A percentile compares a stretch with the other conserved stretches of the same genome.
Evolutionary conservation across 2,888 invertebrate genomes (phyloP).

Genomic region (Agrochola macilenta): DNA sequence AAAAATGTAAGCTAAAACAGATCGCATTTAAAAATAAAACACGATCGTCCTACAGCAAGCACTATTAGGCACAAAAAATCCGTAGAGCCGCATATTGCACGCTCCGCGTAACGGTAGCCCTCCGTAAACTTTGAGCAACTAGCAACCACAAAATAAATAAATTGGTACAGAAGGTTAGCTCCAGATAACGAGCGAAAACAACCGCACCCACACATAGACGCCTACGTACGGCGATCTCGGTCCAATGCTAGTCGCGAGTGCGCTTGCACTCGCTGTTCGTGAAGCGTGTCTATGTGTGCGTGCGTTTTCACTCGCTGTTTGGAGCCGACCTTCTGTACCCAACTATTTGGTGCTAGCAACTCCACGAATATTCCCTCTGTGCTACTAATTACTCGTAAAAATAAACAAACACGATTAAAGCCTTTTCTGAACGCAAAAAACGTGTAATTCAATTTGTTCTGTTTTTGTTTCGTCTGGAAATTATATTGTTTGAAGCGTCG

Average conservation of each 20-base stretch:
- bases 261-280: not conserved
- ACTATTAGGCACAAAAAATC: constrained; percentile 30
- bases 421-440: constrained; percentile 64
- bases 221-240: not conserved
- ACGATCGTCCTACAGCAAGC: not conserved
- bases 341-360: not conserved
- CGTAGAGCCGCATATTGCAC: constrained; percentile 37
- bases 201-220: not conserved
- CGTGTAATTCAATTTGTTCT: constrained; percentile 65
- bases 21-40: not conserved
- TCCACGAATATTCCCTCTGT: constrained; percentile 56
- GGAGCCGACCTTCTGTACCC: not conserved
- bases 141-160: constrained; percentile 12
- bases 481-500: constrained; percentile 66
- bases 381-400: constrained; percentile 70
- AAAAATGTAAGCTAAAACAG: not conserved
- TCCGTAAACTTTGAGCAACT: constrained; percentile 49
- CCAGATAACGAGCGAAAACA: not conserved
- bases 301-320: not conserved
- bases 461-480: constrained; percentile 65
- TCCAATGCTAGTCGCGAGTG: too few relatives aligned
- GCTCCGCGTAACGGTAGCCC: constrained; percentile 18
- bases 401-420: constrained; percentile 68
- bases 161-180: not conserved
- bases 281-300: not conserved